Percentiles rank a stretch among this genome's conserved stretches.
Conservation (phyloP, 2,888 invertebrate species). For the Resseliella maxima region DNA sequence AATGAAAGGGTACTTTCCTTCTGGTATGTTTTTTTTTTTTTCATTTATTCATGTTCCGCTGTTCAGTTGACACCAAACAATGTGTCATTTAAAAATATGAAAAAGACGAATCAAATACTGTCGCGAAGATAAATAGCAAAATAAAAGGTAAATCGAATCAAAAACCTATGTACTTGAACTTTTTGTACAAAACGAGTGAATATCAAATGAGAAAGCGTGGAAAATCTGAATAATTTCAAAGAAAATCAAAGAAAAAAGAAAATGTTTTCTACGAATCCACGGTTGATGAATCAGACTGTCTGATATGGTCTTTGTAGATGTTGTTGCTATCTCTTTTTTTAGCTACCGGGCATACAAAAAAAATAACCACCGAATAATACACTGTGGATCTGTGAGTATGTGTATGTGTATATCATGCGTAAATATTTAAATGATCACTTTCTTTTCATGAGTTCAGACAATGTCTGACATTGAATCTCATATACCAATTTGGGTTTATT, state of each 20-base stretch:
- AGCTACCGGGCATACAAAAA: not conserved
- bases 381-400: not conserved
- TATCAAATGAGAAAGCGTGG: not conserved
- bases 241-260: not conserved
- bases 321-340: not conserved
- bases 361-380: not conserved
- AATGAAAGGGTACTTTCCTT: not conserved
- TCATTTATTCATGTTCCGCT: not conserved
- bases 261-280: not conserved
- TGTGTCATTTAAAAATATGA: not conserved
- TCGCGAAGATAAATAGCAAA: conserved; percentile 14
- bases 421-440: not conserved
- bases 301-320: not conserved
- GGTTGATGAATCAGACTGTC: conserved; percentile 1
- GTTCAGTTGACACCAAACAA: not conserved
- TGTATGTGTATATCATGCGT: not conserved
- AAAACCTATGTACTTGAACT: not conserved
- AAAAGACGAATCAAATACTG: not conserved
- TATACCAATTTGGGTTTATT: too few species aligned
- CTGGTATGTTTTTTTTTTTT: not conserved
- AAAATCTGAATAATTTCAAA: not conserved
- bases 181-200: not conserved
- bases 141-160: conserved; percentile 1
- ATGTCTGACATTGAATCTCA: not conserved
- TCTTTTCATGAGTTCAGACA: too few species aligned